phyloP scores from a whole-genome alignment of 2,113 vertebrate genomes.

The Rhinolophus ferrumequinum region DNA sequence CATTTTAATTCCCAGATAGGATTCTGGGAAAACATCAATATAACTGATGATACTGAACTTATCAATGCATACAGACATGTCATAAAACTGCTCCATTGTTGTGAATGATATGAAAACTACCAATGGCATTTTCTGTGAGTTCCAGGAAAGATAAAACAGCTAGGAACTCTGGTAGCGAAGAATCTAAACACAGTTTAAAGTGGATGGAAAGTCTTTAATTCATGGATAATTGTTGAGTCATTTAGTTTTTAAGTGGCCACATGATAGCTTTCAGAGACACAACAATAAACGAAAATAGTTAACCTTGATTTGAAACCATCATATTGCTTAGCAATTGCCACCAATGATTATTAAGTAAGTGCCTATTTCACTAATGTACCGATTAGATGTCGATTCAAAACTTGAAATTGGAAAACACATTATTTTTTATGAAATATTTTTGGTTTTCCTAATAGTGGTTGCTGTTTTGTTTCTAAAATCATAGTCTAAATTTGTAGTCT shows the following conservation, averaged over 20 bases:
- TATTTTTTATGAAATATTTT: conserved; percentile 1
- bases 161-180: neutral
- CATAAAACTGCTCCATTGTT: neutral
- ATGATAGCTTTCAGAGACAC: neutral
- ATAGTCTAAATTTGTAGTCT: neutral
- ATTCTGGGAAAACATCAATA: neutral
- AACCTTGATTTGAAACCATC: neutral
- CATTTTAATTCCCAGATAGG: neutral
- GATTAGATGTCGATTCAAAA: conserved; percentile 29
- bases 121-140: neutral
- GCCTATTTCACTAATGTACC: neutral
- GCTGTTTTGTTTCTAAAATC: conserved; percentile 41
- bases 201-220: neutral
- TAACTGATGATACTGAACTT: neutral
- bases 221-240: neutral
- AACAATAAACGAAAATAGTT: neutral
- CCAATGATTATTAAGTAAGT: neutral
- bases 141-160: neutral
- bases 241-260: neutral
- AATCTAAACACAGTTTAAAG: neutral
- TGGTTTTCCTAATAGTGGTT: neutral
- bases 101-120: neutral
- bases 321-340: neutral
- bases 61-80: neutral
- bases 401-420: conserved; percentile 4